Evolutionary conservation across 1,140 invertebrate genomes (phyloP).

Genomic region (Dreissena polymorpha): DNA sequence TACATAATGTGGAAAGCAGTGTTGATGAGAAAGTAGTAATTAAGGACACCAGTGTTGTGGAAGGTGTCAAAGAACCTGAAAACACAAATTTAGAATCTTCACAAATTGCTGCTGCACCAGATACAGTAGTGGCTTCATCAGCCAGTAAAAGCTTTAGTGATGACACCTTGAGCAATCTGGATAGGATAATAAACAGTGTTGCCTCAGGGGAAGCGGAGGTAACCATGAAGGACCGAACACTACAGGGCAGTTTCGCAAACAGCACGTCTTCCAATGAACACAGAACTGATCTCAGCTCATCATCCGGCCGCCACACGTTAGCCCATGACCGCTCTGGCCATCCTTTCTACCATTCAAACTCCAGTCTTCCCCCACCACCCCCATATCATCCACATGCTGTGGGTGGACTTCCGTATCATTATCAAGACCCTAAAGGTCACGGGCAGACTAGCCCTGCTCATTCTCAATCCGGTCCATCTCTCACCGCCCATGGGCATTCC

Average conservation of each 20-base stretch:
- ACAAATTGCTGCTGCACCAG: background rate
- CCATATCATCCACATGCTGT: conserved; percentile 1
- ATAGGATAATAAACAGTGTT: conserved; percentile 7
- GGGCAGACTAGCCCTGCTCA: background rate
- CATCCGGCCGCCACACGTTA: background rate
- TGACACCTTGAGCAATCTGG: background rate
- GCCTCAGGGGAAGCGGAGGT: background rate
- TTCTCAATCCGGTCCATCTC: background rate
- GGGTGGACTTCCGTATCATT: background rate
- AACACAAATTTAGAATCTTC: no score
- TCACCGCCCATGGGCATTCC: background rate
- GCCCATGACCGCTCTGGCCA: background rate
- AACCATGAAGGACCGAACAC: conserved; percentile 9
- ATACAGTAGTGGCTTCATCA: background rate
- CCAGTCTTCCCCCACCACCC: conserved; percentile 22
- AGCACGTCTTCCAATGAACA: conserved; percentile 36
- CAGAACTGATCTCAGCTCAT: conserved; percentile 27
- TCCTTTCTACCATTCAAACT: background rate
- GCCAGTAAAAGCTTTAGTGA: background rate
- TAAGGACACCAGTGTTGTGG: background rate
- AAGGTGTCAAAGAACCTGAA: background rate
- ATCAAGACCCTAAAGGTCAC: background rate
- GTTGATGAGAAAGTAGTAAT: background rate
- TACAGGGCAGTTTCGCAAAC: background rate
- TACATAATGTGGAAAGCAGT: background rate